Percentiles rank a stretch among this genome's conserved stretches.
phyloP scores from a whole-genome alignment of 2,888 invertebrate species.

The Nomada ferruginata region DNA sequence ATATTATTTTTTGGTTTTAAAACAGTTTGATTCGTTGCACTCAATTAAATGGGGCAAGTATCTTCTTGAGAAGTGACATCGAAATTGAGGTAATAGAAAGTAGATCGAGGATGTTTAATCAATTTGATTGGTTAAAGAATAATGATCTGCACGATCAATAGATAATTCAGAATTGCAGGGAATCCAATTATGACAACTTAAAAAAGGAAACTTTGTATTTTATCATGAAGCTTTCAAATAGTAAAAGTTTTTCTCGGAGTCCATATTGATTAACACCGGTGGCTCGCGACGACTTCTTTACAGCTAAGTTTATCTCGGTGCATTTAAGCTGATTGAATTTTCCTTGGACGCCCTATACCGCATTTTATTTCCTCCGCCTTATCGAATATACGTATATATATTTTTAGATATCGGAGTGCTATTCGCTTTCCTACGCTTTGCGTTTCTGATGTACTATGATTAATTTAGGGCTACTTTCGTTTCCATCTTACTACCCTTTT shows the following conservation, averaged over 20 bases:
- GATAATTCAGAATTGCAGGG: neutral
- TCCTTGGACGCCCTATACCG: constrained; percentile 22
- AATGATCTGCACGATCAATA: neutral
- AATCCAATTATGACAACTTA: neutral
- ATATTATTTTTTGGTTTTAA: too few species aligned
- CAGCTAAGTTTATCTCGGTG: constrained; percentile 52
- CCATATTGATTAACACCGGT: constrained; percentile 53
- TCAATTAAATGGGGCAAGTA: too few species aligned
- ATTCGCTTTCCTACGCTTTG: constrained; percentile 17
- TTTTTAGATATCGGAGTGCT: constrained; percentile 12
- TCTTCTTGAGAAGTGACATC: neutral
- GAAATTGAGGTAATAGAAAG: neutral
- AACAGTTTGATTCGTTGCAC: too few species aligned
- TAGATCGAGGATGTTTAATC: neutral
- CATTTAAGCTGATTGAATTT: constrained; percentile 63
- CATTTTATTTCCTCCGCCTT: constrained; percentile 26
- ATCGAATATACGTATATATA: constrained; percentile 16
- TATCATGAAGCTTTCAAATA: constrained; percentile 2
- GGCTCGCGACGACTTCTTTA: constrained; percentile 47
- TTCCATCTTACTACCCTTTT: neutral
- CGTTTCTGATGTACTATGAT: constrained; percentile 20
- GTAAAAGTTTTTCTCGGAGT: constrained; percentile 46
- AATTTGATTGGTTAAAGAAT: neutral
- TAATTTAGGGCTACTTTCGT: neutral
- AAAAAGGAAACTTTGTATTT: neutral